phyloP scores from a whole-genome alignment of 2,113 vertebrate species.

The Odontesthes bonariensis region DNA sequence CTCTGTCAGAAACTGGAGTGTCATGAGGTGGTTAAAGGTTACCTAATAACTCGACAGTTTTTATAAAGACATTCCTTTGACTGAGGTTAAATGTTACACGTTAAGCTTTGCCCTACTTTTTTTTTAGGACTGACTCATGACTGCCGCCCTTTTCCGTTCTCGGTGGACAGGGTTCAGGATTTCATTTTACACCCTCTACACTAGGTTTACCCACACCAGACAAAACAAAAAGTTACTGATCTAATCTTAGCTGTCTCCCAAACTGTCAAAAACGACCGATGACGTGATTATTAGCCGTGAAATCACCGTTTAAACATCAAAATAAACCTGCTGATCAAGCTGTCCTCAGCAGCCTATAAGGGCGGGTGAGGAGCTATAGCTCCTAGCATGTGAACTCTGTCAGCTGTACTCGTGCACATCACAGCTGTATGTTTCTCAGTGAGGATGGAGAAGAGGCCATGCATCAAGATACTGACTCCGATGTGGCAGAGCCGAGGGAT shows the following conservation, averaged over 20 bases:
- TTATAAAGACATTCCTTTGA: no score
- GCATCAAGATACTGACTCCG: conserved; percentile 90
- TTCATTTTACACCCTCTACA: neutral
- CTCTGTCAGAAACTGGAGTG: neutral
- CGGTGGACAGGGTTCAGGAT: neutral
- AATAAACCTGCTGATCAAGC: conserved; percentile 20
- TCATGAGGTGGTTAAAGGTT: no score
- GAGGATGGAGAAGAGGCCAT: conserved; percentile 92
- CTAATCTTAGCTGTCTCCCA: neutral
- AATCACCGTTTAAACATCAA: neutral
- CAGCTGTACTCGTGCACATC: neutral
- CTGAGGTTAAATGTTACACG: neutral
- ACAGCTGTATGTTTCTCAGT: conserved; percentile 70
- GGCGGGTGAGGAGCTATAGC: neutral
- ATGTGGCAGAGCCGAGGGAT: conserved; percentile 90
- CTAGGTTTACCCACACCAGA: neutral
- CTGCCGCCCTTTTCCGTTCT: conserved; percentile 62
- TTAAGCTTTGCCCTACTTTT: neutral
- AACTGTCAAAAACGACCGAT: rapidly evolving
- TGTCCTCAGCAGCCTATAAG: neutral
- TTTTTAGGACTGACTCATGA: neutral
- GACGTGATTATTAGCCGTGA: neutral
- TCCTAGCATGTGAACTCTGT: neutral
- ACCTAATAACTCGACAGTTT: neutral
- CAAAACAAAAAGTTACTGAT: neutral